Base-by-base conservation (phyloP, 2,888 invertebrate species). In the Drosophila eohydei region DNA sequence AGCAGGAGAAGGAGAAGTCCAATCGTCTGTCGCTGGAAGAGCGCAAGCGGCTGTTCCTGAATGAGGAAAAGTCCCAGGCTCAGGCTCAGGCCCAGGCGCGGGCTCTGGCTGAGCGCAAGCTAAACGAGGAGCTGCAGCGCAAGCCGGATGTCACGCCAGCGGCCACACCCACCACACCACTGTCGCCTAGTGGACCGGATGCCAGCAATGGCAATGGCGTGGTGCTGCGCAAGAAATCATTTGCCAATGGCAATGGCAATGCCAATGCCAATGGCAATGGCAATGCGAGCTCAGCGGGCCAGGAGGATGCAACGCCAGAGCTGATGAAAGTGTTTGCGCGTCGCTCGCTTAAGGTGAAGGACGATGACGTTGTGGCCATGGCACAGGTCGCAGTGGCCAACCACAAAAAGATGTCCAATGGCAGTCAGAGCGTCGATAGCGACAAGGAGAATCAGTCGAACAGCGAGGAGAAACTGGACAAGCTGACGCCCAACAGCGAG, bases 271-370 rank as follows among this genome's bases (percentile, higher is more conserved):
- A 28, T 46, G 32, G 14, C 21, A 62, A 43, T 41, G 28, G 14
- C 3, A 64, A 14, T 21, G 48, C 50, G 75, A 78, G 60, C 8
- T 38, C 69, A 4, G n/a, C 77, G 4, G 68, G 55, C 5, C 84
- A 93, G 81, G 94, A 94, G 62, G 96, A 96, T 65, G 95, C 96
- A 40, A 96, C 96, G 90, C 96, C 96, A 0, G 96, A 96, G 92
- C 91, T 96, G 9, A 95, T 96, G 95, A 96, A 96, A 92, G 97
- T 97, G 0, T 97, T 97, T 90, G 96, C 96, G 0, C 93, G 97
- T 48, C 93, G 96, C 65, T 97, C 96, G n/a, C 93, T 97, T 0
- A 97, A 97, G 93, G 93, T 96, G n/a, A 96, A 96, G 93, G 96
- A 96, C 5, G 96, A 96, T 46, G 92, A 95, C 66, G 94, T 94